Evolutionary conservation across 2,113 vertebrate species (phyloP).

Genomic region (Phrynosoma platyrhinos): DNA sequence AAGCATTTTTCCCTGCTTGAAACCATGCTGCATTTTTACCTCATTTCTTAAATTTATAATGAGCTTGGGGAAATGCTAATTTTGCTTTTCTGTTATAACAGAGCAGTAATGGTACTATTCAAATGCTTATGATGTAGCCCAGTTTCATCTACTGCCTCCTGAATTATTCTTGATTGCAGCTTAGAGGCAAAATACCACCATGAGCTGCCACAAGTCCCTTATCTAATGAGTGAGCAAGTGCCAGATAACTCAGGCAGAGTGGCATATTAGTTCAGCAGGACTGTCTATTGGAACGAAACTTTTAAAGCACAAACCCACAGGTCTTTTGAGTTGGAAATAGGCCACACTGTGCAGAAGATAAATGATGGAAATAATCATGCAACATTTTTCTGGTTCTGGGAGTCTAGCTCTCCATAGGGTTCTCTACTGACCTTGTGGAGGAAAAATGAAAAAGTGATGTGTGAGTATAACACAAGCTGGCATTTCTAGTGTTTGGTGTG

Average conservation of each 20-base stretch:
- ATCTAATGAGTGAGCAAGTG: conserved; percentile 58
- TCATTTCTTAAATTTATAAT: conserved; percentile 67
- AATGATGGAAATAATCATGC: neutral
- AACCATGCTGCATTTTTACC: conserved; percentile 53
- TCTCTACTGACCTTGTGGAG: neutral
- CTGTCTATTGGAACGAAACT: conserved; percentile 60
- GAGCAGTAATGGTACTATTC: conserved; percentile 55
- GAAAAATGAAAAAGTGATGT: neutral
- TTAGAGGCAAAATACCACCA: conserved; percentile 61
- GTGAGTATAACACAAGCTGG: neutral
- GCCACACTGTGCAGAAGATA: conserved; percentile 6
- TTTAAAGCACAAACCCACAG: conserved; percentile 19
- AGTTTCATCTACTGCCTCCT: conserved; percentile 54
- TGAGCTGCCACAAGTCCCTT: conserved; percentile 40
- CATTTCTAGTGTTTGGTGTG: neutral
- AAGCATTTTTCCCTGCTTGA: conserved; percentile 14
- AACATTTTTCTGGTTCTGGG: neutral
- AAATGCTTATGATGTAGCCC: conserved; percentile 60
- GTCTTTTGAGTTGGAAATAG: conserved; percentile 29
- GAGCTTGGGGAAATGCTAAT: conserved; percentile 57
- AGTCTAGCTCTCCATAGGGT: neutral
- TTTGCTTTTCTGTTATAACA: conserved; percentile 65
- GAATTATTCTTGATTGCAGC: conserved; percentile 68
- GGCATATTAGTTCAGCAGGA: conserved; percentile 48
- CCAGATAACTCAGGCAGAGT: conserved; percentile 50